phyloP scores from a whole-genome alignment of 2,113 vertebrate genomes.

The Ursus arctos region DNA sequence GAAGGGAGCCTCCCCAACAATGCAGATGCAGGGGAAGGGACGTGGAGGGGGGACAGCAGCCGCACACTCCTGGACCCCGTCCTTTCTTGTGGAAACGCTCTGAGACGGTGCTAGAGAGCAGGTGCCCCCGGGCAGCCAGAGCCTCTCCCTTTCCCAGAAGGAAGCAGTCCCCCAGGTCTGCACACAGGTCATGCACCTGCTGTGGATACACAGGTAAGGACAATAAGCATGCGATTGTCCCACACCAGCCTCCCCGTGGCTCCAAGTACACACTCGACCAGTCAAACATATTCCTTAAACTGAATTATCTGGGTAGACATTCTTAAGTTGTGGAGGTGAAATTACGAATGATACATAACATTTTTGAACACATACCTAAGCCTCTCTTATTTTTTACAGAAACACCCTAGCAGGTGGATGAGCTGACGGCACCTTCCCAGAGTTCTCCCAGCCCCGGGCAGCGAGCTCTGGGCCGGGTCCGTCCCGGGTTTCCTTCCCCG shows the following conservation, averaged over 20 bases:
- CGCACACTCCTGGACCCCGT: accelerated
- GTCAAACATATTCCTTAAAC: not conserved
- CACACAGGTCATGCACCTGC: accelerated
- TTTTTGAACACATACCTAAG: not conserved
- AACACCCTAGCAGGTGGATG: accelerated
- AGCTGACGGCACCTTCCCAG: not conserved
- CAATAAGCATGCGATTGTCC: not conserved
- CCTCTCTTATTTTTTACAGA: not conserved
- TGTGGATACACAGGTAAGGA: not conserved
- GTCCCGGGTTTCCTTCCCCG: accelerated
- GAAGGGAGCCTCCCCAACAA: not conserved
- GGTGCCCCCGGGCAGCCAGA: accelerated
- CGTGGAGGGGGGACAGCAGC: accelerated
- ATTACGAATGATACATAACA: accelerated
- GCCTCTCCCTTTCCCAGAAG: not conserved
- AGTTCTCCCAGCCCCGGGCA: accelerated
- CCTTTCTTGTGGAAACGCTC: not conserved
- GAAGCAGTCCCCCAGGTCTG: not conserved
- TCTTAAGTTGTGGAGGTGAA: not conserved
- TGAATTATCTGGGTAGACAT: not conserved
- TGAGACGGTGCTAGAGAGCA: accelerated
- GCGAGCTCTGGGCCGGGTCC: accelerated
- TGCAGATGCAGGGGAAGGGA: not conserved
- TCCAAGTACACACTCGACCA: not conserved
- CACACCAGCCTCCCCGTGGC: too few relatives aligned